Percentiles rank a stretch among this genome's conserved stretches.
Conservation (phyloP, 1,140 invertebrate species). For the Cherax destructor region DNA sequence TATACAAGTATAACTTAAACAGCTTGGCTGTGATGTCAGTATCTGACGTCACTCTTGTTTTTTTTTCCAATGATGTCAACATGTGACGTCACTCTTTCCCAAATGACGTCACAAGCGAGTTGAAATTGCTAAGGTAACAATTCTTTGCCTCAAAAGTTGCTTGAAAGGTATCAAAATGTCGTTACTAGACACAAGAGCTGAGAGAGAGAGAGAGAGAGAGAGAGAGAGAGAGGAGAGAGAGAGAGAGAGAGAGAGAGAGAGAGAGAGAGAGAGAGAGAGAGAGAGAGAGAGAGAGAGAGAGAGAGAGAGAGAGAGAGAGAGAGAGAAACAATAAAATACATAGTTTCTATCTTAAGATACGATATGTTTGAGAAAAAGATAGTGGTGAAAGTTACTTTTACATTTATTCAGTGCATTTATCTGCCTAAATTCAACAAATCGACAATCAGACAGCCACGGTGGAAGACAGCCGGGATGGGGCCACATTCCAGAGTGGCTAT, state of each 20-base stretch:
- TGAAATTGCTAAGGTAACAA: neutral
- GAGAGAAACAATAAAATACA: too few species aligned
- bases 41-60: neutral
- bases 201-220: too few species aligned
- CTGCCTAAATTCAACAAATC: conserved; percentile 54
- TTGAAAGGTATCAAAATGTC: neutral
- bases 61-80: too few species aligned
- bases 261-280: too few species aligned
- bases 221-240: too few species aligned
- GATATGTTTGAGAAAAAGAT: conserved; percentile 1
- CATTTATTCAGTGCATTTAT: conserved; percentile 60
- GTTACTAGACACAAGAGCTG: neutral
- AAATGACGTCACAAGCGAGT: neutral
- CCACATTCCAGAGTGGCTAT: conserved; percentile 31
- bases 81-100: neutral
- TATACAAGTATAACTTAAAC: neutral
- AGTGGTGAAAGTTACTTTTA: conserved; percentile 27
- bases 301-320: too few species aligned
- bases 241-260: too few species aligned
- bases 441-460: conserved; percentile 24
- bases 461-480: conserved; percentile 15
- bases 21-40: neutral
- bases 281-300: too few species aligned
- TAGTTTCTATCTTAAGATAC: neutral
- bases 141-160: neutral